Conservation (phyloP, 1,140 invertebrate genomes). For the Drosophila ironensis region DNA sequence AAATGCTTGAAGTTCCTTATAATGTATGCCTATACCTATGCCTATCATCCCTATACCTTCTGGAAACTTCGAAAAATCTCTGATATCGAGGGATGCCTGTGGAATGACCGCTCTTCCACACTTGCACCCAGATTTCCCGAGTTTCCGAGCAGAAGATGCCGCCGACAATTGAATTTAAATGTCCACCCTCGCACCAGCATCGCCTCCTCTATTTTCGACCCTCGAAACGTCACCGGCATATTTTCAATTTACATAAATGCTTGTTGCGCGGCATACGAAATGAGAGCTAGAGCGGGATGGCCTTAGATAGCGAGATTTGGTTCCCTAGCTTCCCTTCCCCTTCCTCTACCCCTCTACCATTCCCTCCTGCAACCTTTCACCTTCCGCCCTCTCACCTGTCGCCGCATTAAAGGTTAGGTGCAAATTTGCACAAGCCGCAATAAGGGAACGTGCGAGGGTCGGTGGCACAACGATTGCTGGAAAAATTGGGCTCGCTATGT, state of each 20-base stretch:
- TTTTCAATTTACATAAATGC: constrained; percentile 80
- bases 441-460: constrained; percentile 27
- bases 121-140: constrained; percentile 37
- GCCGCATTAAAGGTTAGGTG: constrained; percentile 44
- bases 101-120: constrained; percentile 4
- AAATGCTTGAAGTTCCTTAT: no score
- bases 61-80: not conserved
- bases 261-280: constrained; percentile 72
- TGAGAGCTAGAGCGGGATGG: constrained; percentile 35
- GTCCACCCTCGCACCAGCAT: constrained; percentile 28
- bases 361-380: not conserved
- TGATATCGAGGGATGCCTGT: not conserved
- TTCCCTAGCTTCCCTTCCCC: not conserved
- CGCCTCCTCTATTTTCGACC: constrained; percentile 10
- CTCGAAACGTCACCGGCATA: constrained; percentile 57
- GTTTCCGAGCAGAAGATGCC: constrained; percentile 31
- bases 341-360: not conserved
- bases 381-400: constrained; percentile 46
- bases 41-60: not conserved
- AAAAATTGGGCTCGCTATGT: constrained; percentile 48
- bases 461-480: no score
- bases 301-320: not conserved
- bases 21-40: no score
- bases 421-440: constrained; percentile 45
- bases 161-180: constrained; percentile 78